Conservation (phyloP, 2,113 vertebrate genomes). For the Phoxinus phoxinus region DNA sequence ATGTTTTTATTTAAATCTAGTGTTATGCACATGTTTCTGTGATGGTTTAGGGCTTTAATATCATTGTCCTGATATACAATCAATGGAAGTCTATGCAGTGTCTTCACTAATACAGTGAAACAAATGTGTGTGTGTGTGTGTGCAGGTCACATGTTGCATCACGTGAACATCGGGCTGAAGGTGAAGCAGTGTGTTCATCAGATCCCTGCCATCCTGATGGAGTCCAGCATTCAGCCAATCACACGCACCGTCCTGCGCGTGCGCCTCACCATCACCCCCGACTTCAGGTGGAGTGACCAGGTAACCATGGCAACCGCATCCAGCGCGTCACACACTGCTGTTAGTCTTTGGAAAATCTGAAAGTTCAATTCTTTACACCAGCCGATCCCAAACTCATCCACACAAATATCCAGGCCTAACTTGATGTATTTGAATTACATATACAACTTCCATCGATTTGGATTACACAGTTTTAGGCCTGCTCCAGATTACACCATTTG, state of each 20-base stretch:
- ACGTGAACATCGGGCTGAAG: conserved; percentile 92
- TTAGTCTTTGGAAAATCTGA: neutral
- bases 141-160: conserved; percentile 96
- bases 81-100: no score
- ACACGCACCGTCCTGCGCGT: conserved; percentile 94
- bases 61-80: no score
- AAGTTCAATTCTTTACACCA: neutral
- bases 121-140: no score
- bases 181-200: conserved; percentile 97
- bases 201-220: conserved; percentile 92
- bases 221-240: conserved; percentile 95
- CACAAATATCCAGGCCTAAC: no score
- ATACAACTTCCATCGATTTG: no score
- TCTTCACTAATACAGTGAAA: no score
- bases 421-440: no score
- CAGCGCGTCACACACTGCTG: neutral
- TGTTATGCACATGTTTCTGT: no score
- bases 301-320: conserved; percentile 70
- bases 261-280: conserved; percentile 83
- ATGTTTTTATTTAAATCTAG: no score
- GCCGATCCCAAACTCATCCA: neutral
- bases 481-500: no score
- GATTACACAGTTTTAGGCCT: no score
- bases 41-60: no score
- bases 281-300: conserved; percentile 97